A percentile compares a stretch with the other conserved stretches of the same genome.
Conservation (phyloP, 1,140 invertebrate species). For the Microplitis mediator region DNA sequence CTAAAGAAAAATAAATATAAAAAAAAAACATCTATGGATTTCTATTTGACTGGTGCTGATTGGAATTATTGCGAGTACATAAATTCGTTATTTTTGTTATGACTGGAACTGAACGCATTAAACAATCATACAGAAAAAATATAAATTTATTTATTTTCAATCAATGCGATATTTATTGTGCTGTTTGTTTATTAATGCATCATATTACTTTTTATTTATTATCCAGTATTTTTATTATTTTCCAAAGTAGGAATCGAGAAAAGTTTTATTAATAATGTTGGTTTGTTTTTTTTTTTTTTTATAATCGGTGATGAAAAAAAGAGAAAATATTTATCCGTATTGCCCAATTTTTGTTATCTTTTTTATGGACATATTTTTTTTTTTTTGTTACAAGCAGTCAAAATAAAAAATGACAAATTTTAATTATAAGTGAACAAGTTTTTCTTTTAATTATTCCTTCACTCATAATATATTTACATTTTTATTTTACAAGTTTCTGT, state of each 20-base stretch:
- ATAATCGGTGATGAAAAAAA: too few relatives aligned
- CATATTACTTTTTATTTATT: not conserved
- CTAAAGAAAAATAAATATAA: conserved; percentile 1
- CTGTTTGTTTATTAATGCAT: not conserved
- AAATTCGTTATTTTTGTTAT: not conserved
- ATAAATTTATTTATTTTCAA: not conserved
- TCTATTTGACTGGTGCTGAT: conserved; percentile 11
- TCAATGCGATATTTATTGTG: not conserved
- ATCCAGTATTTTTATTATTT: not conserved
- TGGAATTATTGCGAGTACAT: conserved; percentile 4
- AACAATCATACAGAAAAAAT: not conserved
- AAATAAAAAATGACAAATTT: conserved; percentile 7
- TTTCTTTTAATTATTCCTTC: conserved; percentile 7
- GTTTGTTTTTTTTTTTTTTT: too few relatives aligned
- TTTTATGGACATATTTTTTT: too few relatives aligned
- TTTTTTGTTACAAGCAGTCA: too few relatives aligned
- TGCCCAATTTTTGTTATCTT: too few relatives aligned
- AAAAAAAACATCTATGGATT: not conserved
- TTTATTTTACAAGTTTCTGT: conserved; percentile 2
- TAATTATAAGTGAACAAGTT: conserved; percentile 16
- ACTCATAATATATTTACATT: not conserved
- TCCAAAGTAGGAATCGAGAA: too few relatives aligned
- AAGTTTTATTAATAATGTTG: too few relatives aligned
- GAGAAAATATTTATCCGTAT: too few relatives aligned
- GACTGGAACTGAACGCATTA: not conserved